A percentile compares a stretch with the other conserved stretches of the same genome.
These are phyloP conservation scores for Lagria hirta DNA, from an alignment of 2,888 invertebrate species.

Conservation along the genomic window DNA sequence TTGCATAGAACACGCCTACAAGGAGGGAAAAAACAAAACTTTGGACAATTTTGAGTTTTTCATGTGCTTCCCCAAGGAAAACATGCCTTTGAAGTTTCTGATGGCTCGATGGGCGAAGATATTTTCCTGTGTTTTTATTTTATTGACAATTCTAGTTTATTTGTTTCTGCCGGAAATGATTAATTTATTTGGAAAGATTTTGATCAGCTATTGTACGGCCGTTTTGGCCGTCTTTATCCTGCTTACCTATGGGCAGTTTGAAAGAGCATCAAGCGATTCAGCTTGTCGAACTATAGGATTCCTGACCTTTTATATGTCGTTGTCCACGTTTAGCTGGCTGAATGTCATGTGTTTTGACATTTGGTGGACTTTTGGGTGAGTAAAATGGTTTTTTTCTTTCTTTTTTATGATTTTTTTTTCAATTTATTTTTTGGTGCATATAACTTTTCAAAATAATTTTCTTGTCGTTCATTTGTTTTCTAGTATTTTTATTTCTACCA, in stretches of 20 bases:
- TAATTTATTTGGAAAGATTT: constrained; percentile 41
- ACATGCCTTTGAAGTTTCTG: constrained; percentile 29
- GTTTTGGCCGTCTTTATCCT: constrained; percentile 33
- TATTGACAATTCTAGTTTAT: constrained; percentile 39
- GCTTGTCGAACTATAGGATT: constrained; percentile 34
- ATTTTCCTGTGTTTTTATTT: constrained; percentile 35
- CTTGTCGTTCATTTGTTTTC: no score
- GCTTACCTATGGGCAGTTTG: constrained; percentile 32
- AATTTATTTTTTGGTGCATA: no score
- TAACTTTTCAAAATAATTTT: no score
- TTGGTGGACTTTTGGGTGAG: constrained; percentile 41
- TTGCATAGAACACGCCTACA: constrained; percentile 28
- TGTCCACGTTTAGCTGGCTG: constrained; percentile 37
- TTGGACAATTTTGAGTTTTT: constrained; percentile 20
- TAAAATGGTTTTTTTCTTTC: no score
- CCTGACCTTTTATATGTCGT: constrained; percentile 31
- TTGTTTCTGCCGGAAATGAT: constrained; percentile 36
- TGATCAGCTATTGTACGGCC: constrained; percentile 39
- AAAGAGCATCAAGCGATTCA: constrained; percentile 8
- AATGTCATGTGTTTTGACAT: constrained; percentile 42
- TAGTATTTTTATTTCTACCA: no score
- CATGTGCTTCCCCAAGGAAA: constrained; percentile 14
- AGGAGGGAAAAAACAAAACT: constrained; percentile 1
- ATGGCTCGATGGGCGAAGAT: constrained; percentile 36
- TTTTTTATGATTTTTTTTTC: no score